Evolutionary conservation across 2,797 vertebrate species (phyloP).

Genomic region (Pantherophis vulpinus): DNA sequence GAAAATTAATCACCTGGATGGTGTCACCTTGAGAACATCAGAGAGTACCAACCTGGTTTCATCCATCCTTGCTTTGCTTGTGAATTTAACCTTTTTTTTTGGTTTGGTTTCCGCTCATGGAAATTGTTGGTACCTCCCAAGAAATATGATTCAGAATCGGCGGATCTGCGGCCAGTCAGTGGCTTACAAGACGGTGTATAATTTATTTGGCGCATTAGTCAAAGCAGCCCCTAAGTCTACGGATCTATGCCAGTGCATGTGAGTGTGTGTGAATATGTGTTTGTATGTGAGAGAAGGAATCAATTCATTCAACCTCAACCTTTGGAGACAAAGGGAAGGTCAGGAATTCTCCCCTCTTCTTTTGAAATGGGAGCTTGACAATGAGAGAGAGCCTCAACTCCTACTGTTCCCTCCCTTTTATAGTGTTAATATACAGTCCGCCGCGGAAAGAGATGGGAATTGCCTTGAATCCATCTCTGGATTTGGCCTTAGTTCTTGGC

Average conservation of each 20-base stretch:
- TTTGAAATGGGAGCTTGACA: slow-evolving; percentile 62
- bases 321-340: slow-evolving; percentile 60
- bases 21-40: background rate
- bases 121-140: background rate
- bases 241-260: background rate
- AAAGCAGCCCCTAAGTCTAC: background rate
- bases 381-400: slow-evolving; percentile 60
- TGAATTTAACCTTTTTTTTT: too few species aligned
- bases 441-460: slow-evolving; percentile 61
- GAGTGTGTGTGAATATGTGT: background rate
- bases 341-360: slow-evolving; percentile 60
- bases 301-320: slow-evolving; percentile 44
- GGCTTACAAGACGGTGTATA: background rate
- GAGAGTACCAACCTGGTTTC: background rate
- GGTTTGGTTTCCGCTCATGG: too few species aligned
- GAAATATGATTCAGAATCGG: background rate
- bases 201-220: background rate
- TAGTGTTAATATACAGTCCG: slow-evolving; percentile 69
- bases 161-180: background rate
- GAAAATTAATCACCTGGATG: background rate
- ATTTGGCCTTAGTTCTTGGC: slow-evolving; percentile 58
- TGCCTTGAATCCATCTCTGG: slow-evolving; percentile 64
- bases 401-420: slow-evolving; percentile 67
- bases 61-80: background rate
- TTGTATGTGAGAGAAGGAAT: background rate